Evolutionary conservation across 2,888 invertebrate genomes (phyloP).

Genomic region (Pollenia angustigena): DNA sequence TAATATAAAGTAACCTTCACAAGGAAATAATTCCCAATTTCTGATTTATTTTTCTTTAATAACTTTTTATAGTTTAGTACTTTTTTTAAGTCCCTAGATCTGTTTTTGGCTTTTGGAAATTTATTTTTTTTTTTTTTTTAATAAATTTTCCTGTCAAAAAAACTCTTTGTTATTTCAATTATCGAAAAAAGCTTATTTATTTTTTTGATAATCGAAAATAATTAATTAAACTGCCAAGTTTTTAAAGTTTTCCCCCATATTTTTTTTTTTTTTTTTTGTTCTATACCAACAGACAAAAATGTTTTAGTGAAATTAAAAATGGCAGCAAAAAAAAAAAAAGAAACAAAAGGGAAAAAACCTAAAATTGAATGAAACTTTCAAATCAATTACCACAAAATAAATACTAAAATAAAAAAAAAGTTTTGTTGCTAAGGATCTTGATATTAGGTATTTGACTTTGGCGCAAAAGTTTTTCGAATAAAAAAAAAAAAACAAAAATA

Average conservation of each 20-base stretch:
- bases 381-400: constrained; percentile 63
- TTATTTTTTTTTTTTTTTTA: constrained; percentile 20
- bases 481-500: background rate
- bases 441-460: constrained; percentile 41
- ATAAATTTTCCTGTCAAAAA: constrained; percentile 2
- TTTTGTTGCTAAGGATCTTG: constrained; percentile 14
- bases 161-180: background rate
- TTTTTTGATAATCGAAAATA: constrained; percentile 32
- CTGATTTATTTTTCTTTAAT: background rate
- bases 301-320: constrained; percentile 38
- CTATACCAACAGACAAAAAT: constrained; percentile 1
- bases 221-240: constrained; percentile 43
- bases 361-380: constrained; percentile 18
- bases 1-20: too few relatives aligned
- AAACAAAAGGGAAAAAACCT: background rate
- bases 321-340: background rate
- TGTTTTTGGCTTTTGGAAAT: constrained; percentile 4
- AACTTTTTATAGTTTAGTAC: background rate
- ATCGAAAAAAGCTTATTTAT: background rate
- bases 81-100: background rate
- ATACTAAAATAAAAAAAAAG: constrained; percentile 29
- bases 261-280: background rate
- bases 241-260: background rate
- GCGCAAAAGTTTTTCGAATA: constrained; percentile 40
- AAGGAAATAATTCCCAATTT: too few relatives aligned